Base-by-base conservation (phyloP, 2,888 invertebrate genomes). In the Catotricha subobsoleta region DNA sequence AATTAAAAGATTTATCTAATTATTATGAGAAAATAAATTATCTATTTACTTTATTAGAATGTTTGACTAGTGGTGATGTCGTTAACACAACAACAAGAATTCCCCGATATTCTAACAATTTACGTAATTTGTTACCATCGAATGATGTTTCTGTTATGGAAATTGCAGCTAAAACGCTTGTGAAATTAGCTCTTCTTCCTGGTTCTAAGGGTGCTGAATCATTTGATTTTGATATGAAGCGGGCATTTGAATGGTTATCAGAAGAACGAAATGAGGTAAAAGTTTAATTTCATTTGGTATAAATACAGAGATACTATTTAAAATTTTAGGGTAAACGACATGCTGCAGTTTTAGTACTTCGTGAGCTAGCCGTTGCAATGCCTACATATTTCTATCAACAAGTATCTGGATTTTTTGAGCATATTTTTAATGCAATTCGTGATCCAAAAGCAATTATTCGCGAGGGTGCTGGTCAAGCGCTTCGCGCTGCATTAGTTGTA, bases 341-440 rank as follows among this genome's bases (percentile, higher is more conserved):
- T 60, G 90, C 91, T 10, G 92, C 92, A 10, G 91, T 94, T 2
- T 67, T 97, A 37, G 78, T 97, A 13, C 64, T 95, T 10, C 78
- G 88, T 52, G 97, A 98, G 65, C 65, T 98, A 37, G 97, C 97
- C 3, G 77, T 88, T 25, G 87, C 87, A 9, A 88, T 94, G 69
- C 95, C 95, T 0, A 95, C 95, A 8, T 92, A 94, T 59, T 98
- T 98, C 61, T 97, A 87, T 56, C 90, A 90, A 58, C 88, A 88
- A 66, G 86, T 90, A 1, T 82, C 86, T 13, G 80, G 81, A 15
- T 91, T 91, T 60, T 94, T 95, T 58, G 94, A 94, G 47, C 77
- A 86, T 41, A 90, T 95, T 47, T 83, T 94, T 52, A 80, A 81
- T 55, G 90, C 91, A 0, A 74, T 94, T 35, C 76, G 86, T 50